Evolutionary conservation across 2,888 invertebrate genomes (phyloP).

Genomic region (Sarcophaga rosellei): DNA sequence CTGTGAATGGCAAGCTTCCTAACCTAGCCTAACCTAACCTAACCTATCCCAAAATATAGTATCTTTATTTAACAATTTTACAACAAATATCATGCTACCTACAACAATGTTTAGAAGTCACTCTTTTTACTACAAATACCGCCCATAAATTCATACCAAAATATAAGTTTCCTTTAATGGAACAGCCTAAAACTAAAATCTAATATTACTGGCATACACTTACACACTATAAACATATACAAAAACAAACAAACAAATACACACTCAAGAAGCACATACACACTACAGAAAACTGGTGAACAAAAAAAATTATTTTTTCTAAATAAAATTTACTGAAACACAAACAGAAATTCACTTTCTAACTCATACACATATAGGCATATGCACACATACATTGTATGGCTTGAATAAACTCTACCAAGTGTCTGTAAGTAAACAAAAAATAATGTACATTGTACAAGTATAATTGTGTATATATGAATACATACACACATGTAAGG

Average conservation of each 20-base stretch:
- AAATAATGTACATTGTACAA: not conserved
- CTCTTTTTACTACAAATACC: too few species aligned
- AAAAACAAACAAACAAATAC: not conserved
- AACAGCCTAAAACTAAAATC: not conserved
- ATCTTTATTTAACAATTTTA: too few species aligned
- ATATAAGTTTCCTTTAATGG: not conserved
- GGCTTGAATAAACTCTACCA: not conserved
- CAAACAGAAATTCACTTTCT: not conserved
- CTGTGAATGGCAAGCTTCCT: too few species aligned
- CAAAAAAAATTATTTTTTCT: not conserved
- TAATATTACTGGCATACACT: not conserved
- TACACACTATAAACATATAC: not conserved
- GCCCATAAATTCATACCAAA: too few species aligned
- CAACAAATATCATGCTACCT: too few species aligned
- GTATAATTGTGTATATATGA: not conserved
- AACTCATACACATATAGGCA: not conserved
- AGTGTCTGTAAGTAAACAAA: conserved; percentile 3
- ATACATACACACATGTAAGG: too few species aligned
- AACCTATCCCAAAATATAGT: too few species aligned
- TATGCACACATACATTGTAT: not conserved
- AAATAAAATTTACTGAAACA: not conserved
- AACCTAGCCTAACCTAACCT: too few species aligned
- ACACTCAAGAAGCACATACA: not conserved
- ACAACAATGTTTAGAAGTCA: too few species aligned
- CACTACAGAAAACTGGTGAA: not conserved